phyloP scores from a whole-genome alignment of 2,113 vertebrate genomes.

The Eleginops maclovinus region DNA sequence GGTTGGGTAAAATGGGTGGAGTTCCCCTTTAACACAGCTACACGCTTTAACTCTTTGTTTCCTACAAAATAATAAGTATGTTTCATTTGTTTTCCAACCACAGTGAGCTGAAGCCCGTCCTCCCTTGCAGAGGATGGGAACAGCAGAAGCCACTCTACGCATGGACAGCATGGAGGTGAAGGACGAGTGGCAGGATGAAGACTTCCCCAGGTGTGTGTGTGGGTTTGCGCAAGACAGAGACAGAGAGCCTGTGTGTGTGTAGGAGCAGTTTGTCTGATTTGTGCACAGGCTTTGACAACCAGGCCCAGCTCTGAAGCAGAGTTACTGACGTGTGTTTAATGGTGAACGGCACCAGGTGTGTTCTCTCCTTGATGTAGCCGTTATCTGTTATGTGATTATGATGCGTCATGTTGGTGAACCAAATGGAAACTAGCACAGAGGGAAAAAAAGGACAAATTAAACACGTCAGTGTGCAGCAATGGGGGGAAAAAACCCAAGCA shows the following conservation, averaged over 20 bases:
- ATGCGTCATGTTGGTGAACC: slow-evolving; percentile 53
- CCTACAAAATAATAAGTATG: neutral
- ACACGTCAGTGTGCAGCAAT: slow-evolving; percentile 9
- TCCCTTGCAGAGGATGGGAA: slow-evolving; percentile 72
- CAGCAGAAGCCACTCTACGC: slow-evolving; percentile 85
- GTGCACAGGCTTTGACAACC: slow-evolving; percentile 18
- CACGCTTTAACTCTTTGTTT: neutral
- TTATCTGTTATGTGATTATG: slow-evolving; percentile 71
- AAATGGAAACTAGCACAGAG: slow-evolving; percentile 10
- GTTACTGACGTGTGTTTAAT: slow-evolving; percentile 17
- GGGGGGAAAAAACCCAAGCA: neutral
- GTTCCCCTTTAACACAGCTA: neutral
- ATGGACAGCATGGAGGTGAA: slow-evolving; percentile 98
- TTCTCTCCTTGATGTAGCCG: slow-evolving; percentile 26
- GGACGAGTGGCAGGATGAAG: slow-evolving; percentile 98
- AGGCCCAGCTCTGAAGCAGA: slow-evolving; percentile 12
- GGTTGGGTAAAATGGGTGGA: slow-evolving; percentile 20
- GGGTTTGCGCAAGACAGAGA: slow-evolving; percentile 2
- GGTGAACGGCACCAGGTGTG: slow-evolving; percentile 61
- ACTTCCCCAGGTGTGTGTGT: slow-evolving; percentile 86
- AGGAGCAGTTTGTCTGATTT: slow-evolving; percentile 24
- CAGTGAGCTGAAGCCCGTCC: slow-evolving; percentile 63
- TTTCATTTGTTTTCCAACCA: slow-evolving; percentile 25
- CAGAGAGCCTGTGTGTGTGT: neutral
- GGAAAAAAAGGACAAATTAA: slow-evolving; percentile 3